These are phyloP conservation scores for Smutsia gigantea DNA, from an alignment of 2,797 vertebrate species.

Conservation along the genomic window DNA sequence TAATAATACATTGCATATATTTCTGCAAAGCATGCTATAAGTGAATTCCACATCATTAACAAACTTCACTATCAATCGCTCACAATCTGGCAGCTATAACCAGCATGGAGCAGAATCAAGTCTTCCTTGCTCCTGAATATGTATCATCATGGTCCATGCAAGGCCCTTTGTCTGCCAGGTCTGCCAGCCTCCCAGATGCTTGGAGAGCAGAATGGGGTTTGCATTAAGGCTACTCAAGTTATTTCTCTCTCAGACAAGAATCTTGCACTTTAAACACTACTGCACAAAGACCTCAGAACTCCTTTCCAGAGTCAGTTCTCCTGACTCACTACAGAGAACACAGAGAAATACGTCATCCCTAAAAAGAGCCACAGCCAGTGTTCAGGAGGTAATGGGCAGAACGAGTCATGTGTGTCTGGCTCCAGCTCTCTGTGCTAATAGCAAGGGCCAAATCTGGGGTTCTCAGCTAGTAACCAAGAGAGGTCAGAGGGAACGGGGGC, in stretches of 20 bases:
- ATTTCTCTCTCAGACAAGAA: constrained; percentile 57
- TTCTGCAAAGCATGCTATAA: constrained; percentile 65
- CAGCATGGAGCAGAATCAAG: constrained; percentile 52
- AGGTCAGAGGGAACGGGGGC: not conserved
- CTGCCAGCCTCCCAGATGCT: constrained; percentile 65
- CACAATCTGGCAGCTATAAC: constrained; percentile 68
- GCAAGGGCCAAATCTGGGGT: not conserved
- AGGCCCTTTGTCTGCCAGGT: not conserved
- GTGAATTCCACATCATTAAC: constrained; percentile 78
- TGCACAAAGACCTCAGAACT: constrained; percentile 42
- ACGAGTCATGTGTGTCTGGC: not conserved
- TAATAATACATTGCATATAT: constrained; percentile 71
- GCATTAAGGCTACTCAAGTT: constrained; percentile 57
- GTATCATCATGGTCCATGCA: constrained; percentile 67
- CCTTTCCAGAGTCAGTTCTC: not conserved
- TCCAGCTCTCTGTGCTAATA: not conserved
- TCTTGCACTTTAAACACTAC: constrained; percentile 74
- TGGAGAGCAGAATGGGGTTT: constrained; percentile 61
- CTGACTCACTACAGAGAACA: constrained; percentile 24
- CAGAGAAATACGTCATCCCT: constrained; percentile 17
- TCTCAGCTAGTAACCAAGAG: not conserved
- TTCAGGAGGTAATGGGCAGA: not conserved
- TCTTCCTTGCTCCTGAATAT: constrained; percentile 72
- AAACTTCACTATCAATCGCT: constrained; percentile 73
- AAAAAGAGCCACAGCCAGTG: not conserved